Base-by-base conservation (phyloP, 1,140 invertebrate species). In the Andricus grossulariae region DNA sequence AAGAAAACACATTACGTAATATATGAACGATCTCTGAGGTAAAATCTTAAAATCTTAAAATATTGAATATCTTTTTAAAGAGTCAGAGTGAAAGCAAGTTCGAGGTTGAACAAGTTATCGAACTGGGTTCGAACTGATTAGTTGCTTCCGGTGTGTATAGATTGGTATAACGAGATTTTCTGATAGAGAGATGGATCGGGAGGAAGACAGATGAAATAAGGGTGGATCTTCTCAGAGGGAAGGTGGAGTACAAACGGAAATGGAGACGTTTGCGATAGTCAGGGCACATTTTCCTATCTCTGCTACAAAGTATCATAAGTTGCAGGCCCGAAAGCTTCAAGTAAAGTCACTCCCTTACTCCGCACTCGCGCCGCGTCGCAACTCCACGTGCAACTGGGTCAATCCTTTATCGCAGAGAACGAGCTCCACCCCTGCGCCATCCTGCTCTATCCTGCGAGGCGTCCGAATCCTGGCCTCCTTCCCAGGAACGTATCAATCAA, bases 211-310 rank as follows among this genome's bases (percentile, higher is more conserved):
- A 45, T 57, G n/a, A 70, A 18, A 32, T 19, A 49, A 70, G 16
- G 39, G 72, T 51, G 71, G 16, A 19, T 19, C 25, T 32, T 32
- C 25, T n/a, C 51, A 66, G 19, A 52, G 71, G 25, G 72, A n/a
- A 72, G 60, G 25, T 32, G 50, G 77, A 45, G 21, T n/a, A 25
- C 39, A 45, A 66, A 51, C 74, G 57, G 32, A 75, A 77, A 57
- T 54, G 25, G 72, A 73, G 16, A 45, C 15, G 15, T 55, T 66
- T 16, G 25, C 13, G 25, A 66, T 66, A 66, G 60, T 32, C 66
- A 74, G 15, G 72, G 72, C 60, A 71, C 74, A 72, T 79, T 83
- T 81, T 77, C 73, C 73, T 76, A 83, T 83, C 54, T 71, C 39
- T 50, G 25, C 21, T 60, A 57, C 50, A 50, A 74, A 75, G 75